These are phyloP conservation scores for Drosophila putrida DNA, from an alignment of 2,888 invertebrate genomes.

Conservation along the genomic window DNA sequence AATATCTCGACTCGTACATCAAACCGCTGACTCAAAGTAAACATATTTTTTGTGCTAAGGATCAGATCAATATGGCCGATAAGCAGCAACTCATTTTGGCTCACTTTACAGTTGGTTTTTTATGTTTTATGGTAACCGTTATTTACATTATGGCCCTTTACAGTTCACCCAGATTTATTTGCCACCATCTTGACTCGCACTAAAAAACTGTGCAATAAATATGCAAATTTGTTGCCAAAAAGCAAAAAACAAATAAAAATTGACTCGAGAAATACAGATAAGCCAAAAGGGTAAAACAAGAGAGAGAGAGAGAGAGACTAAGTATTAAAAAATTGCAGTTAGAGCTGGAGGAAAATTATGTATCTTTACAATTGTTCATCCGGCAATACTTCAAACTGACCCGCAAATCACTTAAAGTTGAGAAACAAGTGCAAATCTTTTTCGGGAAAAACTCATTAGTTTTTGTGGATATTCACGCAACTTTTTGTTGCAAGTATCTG, in stretches of 20 bases:
- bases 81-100: conserved; percentile 57
- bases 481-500: neutral
- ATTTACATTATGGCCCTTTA: conserved; percentile 59
- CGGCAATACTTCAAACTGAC: conserved; percentile 24
- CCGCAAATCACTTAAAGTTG: conserved; percentile 63
- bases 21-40: conserved; percentile 71
- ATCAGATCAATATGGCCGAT: conserved; percentile 69
- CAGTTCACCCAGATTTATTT: conserved; percentile 67
- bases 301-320: neutral
- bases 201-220: conserved; percentile 75
- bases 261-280: conserved; percentile 5
- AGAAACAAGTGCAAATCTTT: conserved; percentile 57
- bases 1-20: conserved; percentile 53
- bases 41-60: conserved; percentile 50
- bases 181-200: conserved; percentile 50
- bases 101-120: conserved; percentile 27
- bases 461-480: conserved; percentile 10
- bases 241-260: conserved; percentile 37
- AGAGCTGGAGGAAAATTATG: neutral
- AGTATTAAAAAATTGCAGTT: conserved; percentile 7
- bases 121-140: conserved; percentile 58
- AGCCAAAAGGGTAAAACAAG: conserved; percentile 15
- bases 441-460: conserved; percentile 71
- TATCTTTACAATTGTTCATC: conserved; percentile 28
- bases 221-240: conserved; percentile 68